Evolutionary conservation across 2,888 invertebrate species (phyloP).

Genomic region (Clepsis dumicolana): DNA sequence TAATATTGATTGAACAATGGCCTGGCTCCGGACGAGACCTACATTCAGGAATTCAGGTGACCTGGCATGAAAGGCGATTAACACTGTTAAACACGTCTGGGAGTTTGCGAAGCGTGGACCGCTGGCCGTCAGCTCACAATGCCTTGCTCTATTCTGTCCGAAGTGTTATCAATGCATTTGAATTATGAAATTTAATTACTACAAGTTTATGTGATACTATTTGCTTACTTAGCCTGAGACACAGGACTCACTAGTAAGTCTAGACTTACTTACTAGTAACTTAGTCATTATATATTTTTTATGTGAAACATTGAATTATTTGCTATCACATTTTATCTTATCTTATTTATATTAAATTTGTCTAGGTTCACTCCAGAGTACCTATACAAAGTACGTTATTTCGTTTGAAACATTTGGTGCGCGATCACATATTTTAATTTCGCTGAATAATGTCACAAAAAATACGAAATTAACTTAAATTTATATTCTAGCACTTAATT

Average conservation of each 20-base stretch:
- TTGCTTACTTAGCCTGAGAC: too few relatives aligned
- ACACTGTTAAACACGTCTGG: conserved; percentile 53
- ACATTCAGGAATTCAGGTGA: conserved; percentile 65
- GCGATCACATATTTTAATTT: not conserved
- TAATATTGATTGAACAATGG: conserved; percentile 68
- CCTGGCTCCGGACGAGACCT: conserved; percentile 67
- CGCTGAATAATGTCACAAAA: not conserved
- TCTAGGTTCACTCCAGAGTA: too few relatives aligned
- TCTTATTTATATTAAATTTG: too few relatives aligned
- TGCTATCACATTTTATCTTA: too few relatives aligned
- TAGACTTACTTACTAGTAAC: too few relatives aligned
- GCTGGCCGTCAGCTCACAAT: not conserved
- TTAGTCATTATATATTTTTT: too few relatives aligned
- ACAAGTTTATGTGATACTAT: too few relatives aligned
- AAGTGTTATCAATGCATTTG: not conserved
- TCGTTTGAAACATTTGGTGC: not conserved
- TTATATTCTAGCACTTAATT: conserved; percentile 19
- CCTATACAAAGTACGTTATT: not conserved
- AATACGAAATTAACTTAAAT: not conserved
- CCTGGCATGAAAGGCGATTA: conserved; percentile 65
- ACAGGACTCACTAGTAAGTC: too few relatives aligned
- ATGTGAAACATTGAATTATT: too few relatives aligned
- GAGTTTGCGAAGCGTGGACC: not conserved
- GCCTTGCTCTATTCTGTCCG: not conserved
- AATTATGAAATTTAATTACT: not conserved